Base-by-base conservation (phyloP, 1,140 invertebrate genomes). In the Zaprionus gabonicus region DNA sequence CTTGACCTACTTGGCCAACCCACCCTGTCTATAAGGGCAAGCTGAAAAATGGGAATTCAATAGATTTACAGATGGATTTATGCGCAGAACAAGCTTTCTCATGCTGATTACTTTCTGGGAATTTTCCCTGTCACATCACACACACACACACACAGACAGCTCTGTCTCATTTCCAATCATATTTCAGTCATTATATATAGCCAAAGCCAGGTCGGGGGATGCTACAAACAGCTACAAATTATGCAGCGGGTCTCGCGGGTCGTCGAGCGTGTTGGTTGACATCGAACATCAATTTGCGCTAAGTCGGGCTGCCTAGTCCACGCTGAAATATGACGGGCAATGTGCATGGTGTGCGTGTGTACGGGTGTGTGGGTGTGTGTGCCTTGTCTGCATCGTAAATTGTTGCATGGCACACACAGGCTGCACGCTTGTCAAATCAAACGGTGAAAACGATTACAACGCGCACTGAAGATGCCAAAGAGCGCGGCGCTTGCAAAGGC, bases 401-500 rank as follows among this genome's bases (percentile, higher is more conserved):
- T 81, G 75, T 64, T 77, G 80, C 63, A 82, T 82, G 82, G 74
- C 79, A 65, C 70, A 25, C 79, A 65, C 70, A 25, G 74, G 75
- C 57, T 80, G 63, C 74, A 79, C 55, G 77, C 84, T 80, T 87
- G 83, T 88, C 84, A 88, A 88, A 79, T 90, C 75, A 74, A 86
- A 83, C 71, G 76, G 71, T 90, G 78, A 68, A 80, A 78, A 74
- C 82, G 75, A 85, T 82, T 83, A 86, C 74, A 57, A 66, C 76
- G 78, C 25, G 80, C 80, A 78, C 41, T 46, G 41, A 46, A 17
- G 41, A 82, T 78, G 76, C 71, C 67, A 79, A 82, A 86, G 80
- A 79, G 82, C 71, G 57, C 13, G 15, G 38, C 70, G 64, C 72
- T 34, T 10, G 31, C 31, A 34, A 53, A 64, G 51, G 60, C 56